Conservation (phyloP, 2,888 invertebrate genomes). For the Abrostola tripartita region DNA sequence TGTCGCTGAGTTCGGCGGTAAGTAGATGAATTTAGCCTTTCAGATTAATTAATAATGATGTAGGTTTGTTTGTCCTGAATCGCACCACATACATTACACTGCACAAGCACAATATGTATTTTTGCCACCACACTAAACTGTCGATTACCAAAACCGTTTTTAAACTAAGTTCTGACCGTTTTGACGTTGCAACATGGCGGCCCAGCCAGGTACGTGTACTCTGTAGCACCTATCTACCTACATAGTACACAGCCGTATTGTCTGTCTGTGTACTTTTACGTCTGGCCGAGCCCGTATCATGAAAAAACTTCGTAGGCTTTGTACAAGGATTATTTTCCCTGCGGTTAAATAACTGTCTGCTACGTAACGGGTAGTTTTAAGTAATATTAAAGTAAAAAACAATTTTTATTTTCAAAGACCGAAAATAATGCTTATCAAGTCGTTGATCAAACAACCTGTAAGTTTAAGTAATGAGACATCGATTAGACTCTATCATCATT, state of each 20-base stretch:
- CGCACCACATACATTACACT: neutral
- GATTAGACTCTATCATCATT: too few relatives aligned
- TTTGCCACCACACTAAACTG: slow-evolving; percentile 16
- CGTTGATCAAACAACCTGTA: too few relatives aligned
- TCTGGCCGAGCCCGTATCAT: slow-evolving; percentile 12
- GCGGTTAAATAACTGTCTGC: slow-evolving; percentile 7
- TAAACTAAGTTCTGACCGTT: slow-evolving; percentile 26
- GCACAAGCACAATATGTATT: neutral
- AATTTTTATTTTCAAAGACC: too few relatives aligned
- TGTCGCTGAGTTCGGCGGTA: too few relatives aligned
- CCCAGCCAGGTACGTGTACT: slow-evolving; percentile 2
- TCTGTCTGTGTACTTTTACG: slow-evolving; percentile 21
- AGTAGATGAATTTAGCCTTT: too few relatives aligned
- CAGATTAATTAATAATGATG: too few relatives aligned
- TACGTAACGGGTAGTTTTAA: neutral
- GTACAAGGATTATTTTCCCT: slow-evolving; percentile 13
- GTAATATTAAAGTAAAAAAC: too few relatives aligned
- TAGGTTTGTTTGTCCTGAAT: neutral
- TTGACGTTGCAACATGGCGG: slow-evolving; percentile 24
- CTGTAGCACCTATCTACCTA: slow-evolving; percentile 13
- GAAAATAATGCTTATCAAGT: too few relatives aligned
- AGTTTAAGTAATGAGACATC: too few relatives aligned
- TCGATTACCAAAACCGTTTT: slow-evolving; percentile 36
- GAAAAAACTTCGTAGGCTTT: slow-evolving; percentile 28
- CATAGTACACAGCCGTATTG: slow-evolving; percentile 3